Evolutionary conservation across 2,888 invertebrate genomes (phyloP), one percentile per base, ranked within the genome.

Genomic region (Ectemnius cavifrons): DNA sequence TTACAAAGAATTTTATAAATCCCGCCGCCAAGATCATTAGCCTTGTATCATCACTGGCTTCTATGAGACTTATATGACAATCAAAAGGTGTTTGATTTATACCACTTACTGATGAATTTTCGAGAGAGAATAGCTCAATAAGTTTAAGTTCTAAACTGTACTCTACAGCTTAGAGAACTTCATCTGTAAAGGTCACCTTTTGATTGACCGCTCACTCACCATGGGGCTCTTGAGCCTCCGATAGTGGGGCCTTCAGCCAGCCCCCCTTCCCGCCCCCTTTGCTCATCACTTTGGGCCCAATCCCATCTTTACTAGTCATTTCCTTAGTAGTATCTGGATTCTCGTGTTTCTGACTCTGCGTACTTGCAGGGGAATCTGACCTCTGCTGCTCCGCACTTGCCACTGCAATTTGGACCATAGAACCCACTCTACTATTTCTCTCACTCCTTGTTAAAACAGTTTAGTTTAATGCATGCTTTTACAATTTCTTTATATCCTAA

Each of bases 321-420:
- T 90, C 90, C 90, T 90, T 90, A 88, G 89, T 84, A 83, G 88
- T 86, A 84, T 89, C 90, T 84, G 89, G 88, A 86, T 86, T 90
- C 87, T 90, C 90, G 83, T 88, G 86, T 89, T 90, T 90, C 84
- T 87, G 87, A 88, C 85, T 90, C 88, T 89, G 88, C 80, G 87
- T 88, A 84, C 88, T 89, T 71, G 90, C 90, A 85, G 90, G 91
- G 81, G 90, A 90, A 82, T 90, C 91, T 83, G 90, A 90, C 84
- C 91, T 89, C 87, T 91, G 90, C 87, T 90, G 90, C 89, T 91
- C 91, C 87, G 88, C 90, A 84, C 89, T 91, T 84, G 90, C 90
- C 90, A 90, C 90, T 91, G 90, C 70, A 90, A 90, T 89, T 86
- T 88, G 87, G 79, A 87, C 82, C 76, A 89, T 80, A 85, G 83